Evolutionary conservation across 2,797 vertebrate species (phyloP), one percentile per base, ranked within the genome.

Genomic region (Eleutherodactylus coqui): DNA sequence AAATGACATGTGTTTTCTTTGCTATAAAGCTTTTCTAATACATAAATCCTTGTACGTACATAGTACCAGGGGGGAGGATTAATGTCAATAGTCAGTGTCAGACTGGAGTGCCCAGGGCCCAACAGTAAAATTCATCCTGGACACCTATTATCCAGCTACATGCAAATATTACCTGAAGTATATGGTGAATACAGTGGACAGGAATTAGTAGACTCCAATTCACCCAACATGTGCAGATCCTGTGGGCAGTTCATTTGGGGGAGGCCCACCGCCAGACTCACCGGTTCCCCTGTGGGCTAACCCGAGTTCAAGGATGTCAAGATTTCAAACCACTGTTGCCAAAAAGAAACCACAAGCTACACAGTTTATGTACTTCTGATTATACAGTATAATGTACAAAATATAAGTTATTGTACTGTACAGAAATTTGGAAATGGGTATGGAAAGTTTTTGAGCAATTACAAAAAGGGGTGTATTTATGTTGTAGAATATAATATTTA

Each of bases 391-490:
- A 62, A 34, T 45, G 38, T 24, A 73, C 69, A 73, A 51, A 29
- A 58, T 72, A 41, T 55, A 82, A 14, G 36, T 47, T 16, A 53
- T 83, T 83, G 51, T 69, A 43, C 29, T 73, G 27, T 70, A 34
- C 29, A 47, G 27, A 27, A n/a, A 72, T 43, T 43, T 79, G 53
- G 34, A 85, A 85, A 69, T 29, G 27, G 41, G 64, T 32, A 85
- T 73, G 84, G 84, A 79, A 85, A 53, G 24, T 67, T 67, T 62
- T 27, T 51, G 36, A 13, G 51, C 62, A 79, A 62, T 85, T 73
- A 79, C 76, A 78, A 77, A 29, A 21, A 29, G 62, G 9, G 34
- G 10, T 77, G 70, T 85, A 79, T 79, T 85, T 85, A 80, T 85
- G 24, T 85, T 58, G 47, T 69, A 34, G 27, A 80, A 62, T 80